Evolutionary conservation across 2,113 vertebrate genomes (phyloP).

Genomic region (Rynchops niger): DNA sequence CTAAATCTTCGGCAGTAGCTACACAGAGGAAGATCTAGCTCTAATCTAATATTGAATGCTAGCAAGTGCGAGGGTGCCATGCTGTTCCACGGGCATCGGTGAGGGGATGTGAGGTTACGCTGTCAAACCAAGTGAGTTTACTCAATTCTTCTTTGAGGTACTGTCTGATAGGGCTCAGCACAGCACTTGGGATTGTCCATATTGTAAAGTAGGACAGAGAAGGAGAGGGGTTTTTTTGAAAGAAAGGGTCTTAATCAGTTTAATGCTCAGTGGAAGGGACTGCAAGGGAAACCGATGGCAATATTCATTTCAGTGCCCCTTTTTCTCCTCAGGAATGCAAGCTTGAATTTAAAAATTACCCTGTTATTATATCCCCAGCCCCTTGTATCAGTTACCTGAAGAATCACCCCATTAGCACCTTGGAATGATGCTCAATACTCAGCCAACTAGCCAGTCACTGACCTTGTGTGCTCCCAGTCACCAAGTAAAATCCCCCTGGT

Average conservation of each 20-base stretch:
- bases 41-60: background rate
- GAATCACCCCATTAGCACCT: background rate
- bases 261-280: background rate
- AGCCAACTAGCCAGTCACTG: background rate
- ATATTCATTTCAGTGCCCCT: background rate
- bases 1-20: background rate
- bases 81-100: fast-evolving
- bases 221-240: background rate
- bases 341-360: background rate
- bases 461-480: background rate
- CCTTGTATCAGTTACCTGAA: background rate
- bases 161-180: background rate
- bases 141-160: background rate
- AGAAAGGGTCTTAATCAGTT: background rate
- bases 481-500: background rate
- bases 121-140: background rate
- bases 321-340: background rate
- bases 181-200: background rate
- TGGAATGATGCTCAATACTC: background rate
- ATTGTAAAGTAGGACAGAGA: background rate
- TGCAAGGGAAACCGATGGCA: background rate
- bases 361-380: background rate
- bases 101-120: background rate
- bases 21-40: background rate
- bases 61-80: background rate